phyloP scores from a whole-genome alignment of 92 coral and sea anemone genomes.

The Scolanthus callimorphus region DNA sequence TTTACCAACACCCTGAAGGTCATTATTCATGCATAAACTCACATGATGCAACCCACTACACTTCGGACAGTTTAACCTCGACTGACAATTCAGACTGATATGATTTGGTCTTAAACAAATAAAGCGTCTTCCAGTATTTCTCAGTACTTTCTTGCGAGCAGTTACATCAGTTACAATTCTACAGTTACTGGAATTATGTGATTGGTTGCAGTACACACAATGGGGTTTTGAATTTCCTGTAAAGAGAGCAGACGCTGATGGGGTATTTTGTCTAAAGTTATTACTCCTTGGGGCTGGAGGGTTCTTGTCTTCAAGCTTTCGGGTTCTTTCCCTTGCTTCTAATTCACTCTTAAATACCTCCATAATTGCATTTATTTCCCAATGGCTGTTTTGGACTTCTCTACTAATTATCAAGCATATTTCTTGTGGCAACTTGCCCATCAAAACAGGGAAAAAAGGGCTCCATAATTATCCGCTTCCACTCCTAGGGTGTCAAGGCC shows the following conservation, averaged over 20 bases:
- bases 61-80: conserved; percentile 44
- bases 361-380: no score
- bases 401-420: no score
- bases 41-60: conserved; percentile 51
- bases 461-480: no score
- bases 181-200: conserved; percentile 5
- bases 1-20: no score
- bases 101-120: conserved; percentile 59
- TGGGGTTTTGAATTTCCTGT: background rate
- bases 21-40: conserved; percentile 39
- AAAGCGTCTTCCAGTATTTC: conserved; percentile 50
- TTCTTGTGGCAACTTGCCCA: no score
- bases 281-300: background rate
- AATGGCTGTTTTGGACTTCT: no score
- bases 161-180: conserved; percentile 20
- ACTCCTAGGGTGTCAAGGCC: conserved; percentile 39
- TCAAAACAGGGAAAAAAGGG: no score
- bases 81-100: conserved; percentile 43
- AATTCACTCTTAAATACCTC: background rate
- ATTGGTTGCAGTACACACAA: background rate
- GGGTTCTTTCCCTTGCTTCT: background rate
- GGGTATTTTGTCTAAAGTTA: background rate
- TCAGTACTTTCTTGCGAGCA: conserved; percentile 43
- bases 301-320: background rate
- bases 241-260: background rate